Evolutionary conservation across 2,113 vertebrate species (phyloP).

Genomic region (Tachycineta bicolor): DNA sequence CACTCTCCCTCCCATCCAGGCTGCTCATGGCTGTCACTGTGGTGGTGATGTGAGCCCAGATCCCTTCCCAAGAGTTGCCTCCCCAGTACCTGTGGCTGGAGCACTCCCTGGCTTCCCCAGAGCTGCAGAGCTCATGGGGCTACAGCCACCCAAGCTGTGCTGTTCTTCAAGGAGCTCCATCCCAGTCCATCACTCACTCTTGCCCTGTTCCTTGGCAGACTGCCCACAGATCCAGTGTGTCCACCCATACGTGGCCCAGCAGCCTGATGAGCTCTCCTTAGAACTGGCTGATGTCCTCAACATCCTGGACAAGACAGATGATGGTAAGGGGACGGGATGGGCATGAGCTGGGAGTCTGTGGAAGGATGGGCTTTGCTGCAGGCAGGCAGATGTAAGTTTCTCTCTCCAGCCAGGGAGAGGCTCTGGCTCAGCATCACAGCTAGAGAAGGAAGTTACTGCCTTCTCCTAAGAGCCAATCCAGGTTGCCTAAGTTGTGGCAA

Average conservation of each 20-base stretch:
- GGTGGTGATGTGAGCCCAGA: fast-evolving
- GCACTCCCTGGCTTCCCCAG: not conserved
- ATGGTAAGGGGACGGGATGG: slow-evolving; percentile 72
- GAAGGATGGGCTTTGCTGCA: not conserved
- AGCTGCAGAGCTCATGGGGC: fast-evolving
- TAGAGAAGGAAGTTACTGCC: not conserved
- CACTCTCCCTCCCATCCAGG: not conserved
- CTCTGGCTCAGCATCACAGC: fast-evolving
- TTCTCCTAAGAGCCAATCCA: not conserved
- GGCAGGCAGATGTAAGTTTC: not conserved
- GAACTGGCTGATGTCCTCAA: slow-evolving; percentile 94
- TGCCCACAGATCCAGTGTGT: slow-evolving; percentile 97
- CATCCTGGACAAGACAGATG: slow-evolving; percentile 90
- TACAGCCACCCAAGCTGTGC: fast-evolving
- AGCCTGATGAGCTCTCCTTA: slow-evolving; percentile 92
- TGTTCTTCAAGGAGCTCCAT: fast-evolving
- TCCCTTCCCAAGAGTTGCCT: not conserved
- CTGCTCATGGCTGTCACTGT: not conserved
- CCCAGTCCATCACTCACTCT: not conserved
- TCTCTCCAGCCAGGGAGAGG: not conserved
- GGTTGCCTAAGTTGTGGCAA: not conserved
- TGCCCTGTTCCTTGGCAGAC: slow-evolving; percentile 65
- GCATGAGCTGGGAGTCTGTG: not conserved
- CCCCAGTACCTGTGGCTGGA: fast-evolving
- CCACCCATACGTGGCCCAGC: slow-evolving; percentile 91